phyloP scores from a whole-genome alignment of 2,113 vertebrate genomes.

The Lipophrys pholis region DNA sequence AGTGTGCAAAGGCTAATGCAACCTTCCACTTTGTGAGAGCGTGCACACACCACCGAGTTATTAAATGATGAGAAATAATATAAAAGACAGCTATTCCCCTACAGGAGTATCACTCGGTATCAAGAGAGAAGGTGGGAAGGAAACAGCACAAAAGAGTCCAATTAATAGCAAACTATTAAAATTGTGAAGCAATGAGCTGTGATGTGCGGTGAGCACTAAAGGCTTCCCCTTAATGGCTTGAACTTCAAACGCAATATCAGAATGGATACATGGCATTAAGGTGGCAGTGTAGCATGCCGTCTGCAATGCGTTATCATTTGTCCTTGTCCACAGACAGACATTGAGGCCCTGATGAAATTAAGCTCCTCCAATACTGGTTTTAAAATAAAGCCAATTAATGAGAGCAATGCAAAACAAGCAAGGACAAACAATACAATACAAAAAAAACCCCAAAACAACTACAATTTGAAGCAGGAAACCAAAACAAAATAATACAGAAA shows the following conservation, averaged over 20 bases:
- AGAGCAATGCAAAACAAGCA: conserved; percentile 53
- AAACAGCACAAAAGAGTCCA: conserved; percentile 76
- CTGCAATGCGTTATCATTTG: conserved; percentile 89
- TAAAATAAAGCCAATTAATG: conserved; percentile 77
- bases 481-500: conserved; percentile 8
- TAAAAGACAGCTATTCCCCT: conserved; percentile 82
- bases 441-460: conserved; percentile 26
- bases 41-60: conserved; percentile 65
- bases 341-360: conserved; percentile 87
- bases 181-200: conserved; percentile 93
- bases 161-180: conserved; percentile 92
- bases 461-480: conserved; percentile 27
- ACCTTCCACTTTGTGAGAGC: conserved; percentile 55
- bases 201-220: conserved; percentile 83
- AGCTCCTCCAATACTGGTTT: conserved; percentile 72
- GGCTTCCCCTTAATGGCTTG: conserved; percentile 90
- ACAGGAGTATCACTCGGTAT: conserved; percentile 68
- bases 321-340: conserved; percentile 90
- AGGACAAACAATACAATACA: conserved; percentile 40
- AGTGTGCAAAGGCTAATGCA: conserved; percentile 63
- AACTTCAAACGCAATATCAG: conserved; percentile 89
- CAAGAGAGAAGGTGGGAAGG: conserved; percentile 45
- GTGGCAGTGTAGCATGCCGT: conserved; percentile 90
- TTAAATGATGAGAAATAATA: conserved; percentile 82
- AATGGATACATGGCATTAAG: conserved; percentile 93